Base-by-base conservation (phyloP, 2,888 invertebrate species). In the Ceraclea dissimilis region DNA sequence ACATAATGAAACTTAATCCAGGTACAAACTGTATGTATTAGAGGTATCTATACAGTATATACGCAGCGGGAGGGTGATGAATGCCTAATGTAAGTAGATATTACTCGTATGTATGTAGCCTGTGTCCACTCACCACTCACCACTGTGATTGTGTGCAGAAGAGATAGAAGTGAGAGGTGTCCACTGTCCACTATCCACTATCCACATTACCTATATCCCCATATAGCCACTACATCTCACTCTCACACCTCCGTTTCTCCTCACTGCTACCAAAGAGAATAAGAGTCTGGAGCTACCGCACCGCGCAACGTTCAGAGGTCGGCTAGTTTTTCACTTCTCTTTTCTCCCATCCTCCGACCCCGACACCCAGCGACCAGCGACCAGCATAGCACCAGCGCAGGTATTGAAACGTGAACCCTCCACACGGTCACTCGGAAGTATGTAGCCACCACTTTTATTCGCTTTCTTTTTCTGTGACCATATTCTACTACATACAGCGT, bases 401-500 rank as follows among this genome's bases (percentile, higher is more conserved):
- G 60, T 59, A 60, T 62, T 73, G 76, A 73, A 76, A 75, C 73
- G 74, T 72, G 74, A 75, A 71, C 68, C 60, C 47, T 49, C 54
- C 50, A 18, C 17, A 33, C 19, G 50, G 16, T 31, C 50, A 34
- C 34, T 34, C 50, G 33, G 34, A 34, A 34, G 50, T 50, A 34
- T 34, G 33, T 34, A 17, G 50, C 50, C 50, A 18, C 50, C 50
- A 31, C 31, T 49, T 16, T 16, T 16, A 11, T n/a, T 26, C 50
- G 21, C 20, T 39, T 54, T 49, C 22, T 34, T 18, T 54, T 21
- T 26, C 54, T 34, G 46, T 43, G 50, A 75, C 74, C 71, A 67
- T 67, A 70, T 69, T 69, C 67, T 18, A 69, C 21, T 22, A 34
- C 26, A 43, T 58, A 55, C 56, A 53, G 57, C 52, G 4, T 54